Evolutionary conservation across 2,888 invertebrate species (phyloP).

Genomic region (Fragum fragum): DNA sequence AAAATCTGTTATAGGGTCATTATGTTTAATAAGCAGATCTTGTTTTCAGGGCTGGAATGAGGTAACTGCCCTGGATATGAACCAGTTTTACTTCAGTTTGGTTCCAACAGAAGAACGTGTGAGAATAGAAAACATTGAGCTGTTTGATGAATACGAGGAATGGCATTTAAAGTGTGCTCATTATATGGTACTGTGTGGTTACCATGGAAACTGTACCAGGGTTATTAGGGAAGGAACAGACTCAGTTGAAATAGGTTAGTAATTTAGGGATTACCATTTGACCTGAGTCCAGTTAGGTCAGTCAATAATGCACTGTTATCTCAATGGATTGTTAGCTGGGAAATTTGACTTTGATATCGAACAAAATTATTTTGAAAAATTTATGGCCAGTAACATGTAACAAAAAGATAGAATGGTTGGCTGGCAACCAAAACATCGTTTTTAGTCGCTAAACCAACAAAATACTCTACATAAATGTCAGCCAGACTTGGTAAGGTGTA

Average conservation of each 20-base stretch:
- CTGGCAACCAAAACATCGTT: no score
- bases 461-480: no score
- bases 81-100: conserved; percentile 84
- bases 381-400: no score
- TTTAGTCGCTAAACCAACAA: no score
- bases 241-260: conserved; percentile 12
- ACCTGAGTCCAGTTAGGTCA: not conserved
- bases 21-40: no score
- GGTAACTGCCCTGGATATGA: conserved; percentile 84
- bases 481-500: no score
- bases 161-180: conserved; percentile 88
- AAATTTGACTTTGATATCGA: no score
- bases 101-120: conserved; percentile 82
- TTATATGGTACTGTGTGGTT: conserved; percentile 87
- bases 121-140: conserved; percentile 86
- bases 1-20: no score
- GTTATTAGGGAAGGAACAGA: conserved; percentile 19
- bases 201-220: conserved; percentile 44
- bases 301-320: no score
- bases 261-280: not conserved
- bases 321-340: no score
- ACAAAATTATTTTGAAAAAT: no score
- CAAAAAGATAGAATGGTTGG: no score
- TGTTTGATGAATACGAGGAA: conserved; percentile 88
- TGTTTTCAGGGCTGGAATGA: conserved; percentile 84